phyloP scores from a whole-genome alignment of 2,113 vertebrate species.

The Pelvicachromis taeniatus region DNA sequence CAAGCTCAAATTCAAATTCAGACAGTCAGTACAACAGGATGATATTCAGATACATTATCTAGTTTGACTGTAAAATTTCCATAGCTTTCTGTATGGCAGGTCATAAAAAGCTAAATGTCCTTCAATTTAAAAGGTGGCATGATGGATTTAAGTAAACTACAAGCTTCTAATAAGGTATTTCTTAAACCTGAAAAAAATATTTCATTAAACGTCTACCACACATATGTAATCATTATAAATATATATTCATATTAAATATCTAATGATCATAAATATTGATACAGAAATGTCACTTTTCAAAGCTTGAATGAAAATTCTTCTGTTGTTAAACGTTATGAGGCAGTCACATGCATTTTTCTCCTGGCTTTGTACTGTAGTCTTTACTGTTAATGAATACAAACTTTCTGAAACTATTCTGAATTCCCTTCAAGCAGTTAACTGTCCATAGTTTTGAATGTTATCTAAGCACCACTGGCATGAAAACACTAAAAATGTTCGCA shows the following conservation, averaged over 20 bases:
- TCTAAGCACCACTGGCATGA: neutral
- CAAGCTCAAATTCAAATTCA: neutral
- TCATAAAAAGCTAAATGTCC: constrained; percentile 7
- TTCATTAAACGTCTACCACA: neutral
- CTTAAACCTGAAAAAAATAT: neutral
- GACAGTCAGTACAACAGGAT: neutral
- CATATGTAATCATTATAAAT: neutral
- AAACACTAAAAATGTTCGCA: neutral
- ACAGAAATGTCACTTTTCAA: neutral
- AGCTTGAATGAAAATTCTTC: neutral
- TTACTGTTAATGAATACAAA: neutral
- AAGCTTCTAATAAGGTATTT: neutral
- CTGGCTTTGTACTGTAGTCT: neutral
- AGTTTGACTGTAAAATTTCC: constrained; percentile 11
- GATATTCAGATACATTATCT: constrained; percentile 4
- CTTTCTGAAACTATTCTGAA: neutral
- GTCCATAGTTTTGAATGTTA: neutral
- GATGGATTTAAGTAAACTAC: neutral
- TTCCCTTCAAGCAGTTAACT: neutral
- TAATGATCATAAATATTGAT: neutral
- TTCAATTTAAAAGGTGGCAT: neutral
- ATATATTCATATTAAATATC: neutral
- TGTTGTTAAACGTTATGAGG: neutral
- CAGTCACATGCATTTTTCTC: neutral
- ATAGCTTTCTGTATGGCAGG: neutral